phyloP scores from a whole-genome alignment of 2,113 vertebrate species.

The Colius striatus region DNA sequence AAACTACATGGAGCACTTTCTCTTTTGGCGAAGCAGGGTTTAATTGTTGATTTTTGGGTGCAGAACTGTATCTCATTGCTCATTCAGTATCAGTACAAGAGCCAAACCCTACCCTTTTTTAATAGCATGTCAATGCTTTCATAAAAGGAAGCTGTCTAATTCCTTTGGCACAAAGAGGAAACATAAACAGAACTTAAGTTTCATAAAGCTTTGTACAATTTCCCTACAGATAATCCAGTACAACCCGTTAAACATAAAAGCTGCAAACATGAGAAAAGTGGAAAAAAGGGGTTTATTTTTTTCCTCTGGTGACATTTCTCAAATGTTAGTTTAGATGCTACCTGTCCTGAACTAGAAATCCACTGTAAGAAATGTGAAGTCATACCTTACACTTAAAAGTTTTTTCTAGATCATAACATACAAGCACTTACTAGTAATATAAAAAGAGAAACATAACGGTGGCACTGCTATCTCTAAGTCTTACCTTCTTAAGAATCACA shows the following conservation, averaged over 20 bases:
- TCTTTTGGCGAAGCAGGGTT: background rate
- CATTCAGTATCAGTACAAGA: background rate
- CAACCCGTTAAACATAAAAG: background rate
- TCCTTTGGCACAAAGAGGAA: constrained; percentile 1
- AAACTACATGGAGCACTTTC: background rate
- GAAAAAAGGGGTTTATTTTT: background rate
- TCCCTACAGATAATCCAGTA: background rate
- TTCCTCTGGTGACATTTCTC: background rate
- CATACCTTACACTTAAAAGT: background rate
- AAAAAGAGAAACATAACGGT: background rate
- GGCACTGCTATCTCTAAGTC: background rate
- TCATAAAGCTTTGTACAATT: background rate
- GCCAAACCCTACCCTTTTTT: background rate
- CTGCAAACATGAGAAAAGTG: background rate
- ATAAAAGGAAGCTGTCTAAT: background rate
- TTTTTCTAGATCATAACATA: background rate
- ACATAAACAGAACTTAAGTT: background rate
- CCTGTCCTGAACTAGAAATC: background rate
- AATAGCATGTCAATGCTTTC: background rate
- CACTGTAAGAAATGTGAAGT: background rate
- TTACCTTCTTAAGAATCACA: background rate
- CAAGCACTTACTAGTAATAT: background rate
- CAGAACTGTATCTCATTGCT: background rate
- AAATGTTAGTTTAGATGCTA: background rate
- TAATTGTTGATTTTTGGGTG: constrained; percentile 40